Percentiles rank a stretch among this genome's conserved stretches.
Evolutionary conservation across 92 coral and sea anemone genomes (phyloP).

Genomic region (Nematostella vectensis): DNA sequence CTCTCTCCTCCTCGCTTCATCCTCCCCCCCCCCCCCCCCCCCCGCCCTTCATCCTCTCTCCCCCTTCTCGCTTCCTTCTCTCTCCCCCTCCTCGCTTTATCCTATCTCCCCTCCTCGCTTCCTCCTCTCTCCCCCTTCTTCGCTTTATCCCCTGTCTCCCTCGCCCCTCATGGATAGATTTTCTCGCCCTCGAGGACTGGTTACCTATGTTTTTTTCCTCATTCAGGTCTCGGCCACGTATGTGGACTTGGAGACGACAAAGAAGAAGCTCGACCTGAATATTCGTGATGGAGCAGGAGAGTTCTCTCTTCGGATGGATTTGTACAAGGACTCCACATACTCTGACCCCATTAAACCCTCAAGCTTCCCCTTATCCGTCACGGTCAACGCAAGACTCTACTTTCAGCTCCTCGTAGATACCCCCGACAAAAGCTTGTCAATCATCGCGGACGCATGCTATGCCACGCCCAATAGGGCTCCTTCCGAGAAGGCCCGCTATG

Average conservation of each 20-base stretch:
- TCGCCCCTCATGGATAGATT: no score
- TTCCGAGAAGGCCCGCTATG: constrained; percentile 7
- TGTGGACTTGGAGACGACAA: constrained; percentile 10
- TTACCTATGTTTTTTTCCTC: no score
- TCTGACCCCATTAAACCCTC: constrained; percentile 16
- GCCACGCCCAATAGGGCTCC: constrained; percentile 49
- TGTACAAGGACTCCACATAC: constrained; percentile 30
- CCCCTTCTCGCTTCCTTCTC: no score
- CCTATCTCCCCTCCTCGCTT: no score
- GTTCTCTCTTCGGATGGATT: constrained; percentile 38
- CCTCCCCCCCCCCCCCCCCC: no score
- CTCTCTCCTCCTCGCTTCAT: no score
- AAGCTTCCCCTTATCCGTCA: constrained; percentile 46
- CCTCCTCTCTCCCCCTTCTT: no score
- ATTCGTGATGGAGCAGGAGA: constrained; percentile 42
- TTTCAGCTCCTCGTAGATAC: constrained; percentile 47
- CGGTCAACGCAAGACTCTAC: constrained; percentile 35
- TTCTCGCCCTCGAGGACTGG: no score
- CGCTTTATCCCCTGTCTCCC: no score
- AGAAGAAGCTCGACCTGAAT: constrained; percentile 8
- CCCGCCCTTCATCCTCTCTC: no score
- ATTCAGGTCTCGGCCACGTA: constrained; percentile 16
- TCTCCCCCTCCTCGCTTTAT: no score
- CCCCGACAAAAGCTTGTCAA: constrained; percentile 36
- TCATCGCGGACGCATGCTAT: constrained; percentile 48